phyloP scores from a whole-genome alignment of 2,797 vertebrate species.

The Cyclopterus lumpus region DNA sequence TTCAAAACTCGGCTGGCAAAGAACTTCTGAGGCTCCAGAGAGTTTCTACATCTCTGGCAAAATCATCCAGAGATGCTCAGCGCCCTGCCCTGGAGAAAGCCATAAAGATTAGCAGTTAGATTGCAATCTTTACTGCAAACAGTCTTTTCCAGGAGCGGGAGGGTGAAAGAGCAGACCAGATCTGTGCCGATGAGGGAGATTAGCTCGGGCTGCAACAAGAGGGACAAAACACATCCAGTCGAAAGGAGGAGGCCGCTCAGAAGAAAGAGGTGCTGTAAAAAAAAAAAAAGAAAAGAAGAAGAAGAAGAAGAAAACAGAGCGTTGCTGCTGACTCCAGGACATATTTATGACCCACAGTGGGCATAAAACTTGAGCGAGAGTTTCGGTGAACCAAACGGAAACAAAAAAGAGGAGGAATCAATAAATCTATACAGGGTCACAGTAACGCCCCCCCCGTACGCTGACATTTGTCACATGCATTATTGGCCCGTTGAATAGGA shows the following conservation, averaged over 20 bases:
- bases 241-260: constrained; percentile 59
- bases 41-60: constrained; percentile 65
- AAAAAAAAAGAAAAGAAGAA: neutral
- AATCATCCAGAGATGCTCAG: constrained; percentile 64
- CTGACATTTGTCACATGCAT: constrained; percentile 77
- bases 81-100: constrained; percentile 68
- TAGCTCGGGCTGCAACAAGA: constrained; percentile 67
- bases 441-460: constrained; percentile 44
- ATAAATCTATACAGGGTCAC: constrained; percentile 79
- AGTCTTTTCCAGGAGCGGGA: constrained; percentile 59
- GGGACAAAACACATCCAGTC: constrained; percentile 75
- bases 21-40: constrained; percentile 62
- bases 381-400: constrained; percentile 66
- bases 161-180: constrained; percentile 62
- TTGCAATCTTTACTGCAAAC: constrained; percentile 81
- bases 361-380: constrained; percentile 68
- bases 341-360: constrained; percentile 74
- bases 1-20: constrained; percentile 61
- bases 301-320: constrained; percentile 10
- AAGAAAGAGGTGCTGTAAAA: constrained; percentile 60
- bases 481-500: constrained; percentile 62
- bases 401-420: constrained; percentile 74
- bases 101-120: constrained; percentile 81
- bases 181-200: constrained; percentile 76
- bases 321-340: constrained; percentile 69